phyloP scores from a whole-genome alignment of 2,113 vertebrate genomes.

The Peromyscus polionotus region DNA sequence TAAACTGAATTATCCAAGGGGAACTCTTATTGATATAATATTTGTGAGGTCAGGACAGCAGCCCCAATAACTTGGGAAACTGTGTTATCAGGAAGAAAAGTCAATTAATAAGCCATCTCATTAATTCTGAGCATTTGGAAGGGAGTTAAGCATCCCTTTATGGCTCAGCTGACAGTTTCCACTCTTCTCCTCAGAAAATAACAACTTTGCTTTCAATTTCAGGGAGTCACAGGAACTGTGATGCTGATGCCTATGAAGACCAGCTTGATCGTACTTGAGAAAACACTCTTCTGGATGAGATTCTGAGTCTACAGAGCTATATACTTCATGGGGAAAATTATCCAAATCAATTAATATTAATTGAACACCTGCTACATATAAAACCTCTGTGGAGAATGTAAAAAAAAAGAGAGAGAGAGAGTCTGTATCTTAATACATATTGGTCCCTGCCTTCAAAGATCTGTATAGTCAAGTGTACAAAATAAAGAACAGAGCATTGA shows the following conservation, averaged over 20 bases:
- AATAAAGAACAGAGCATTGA: background rate
- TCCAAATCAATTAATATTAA: slow-evolving; percentile 9
- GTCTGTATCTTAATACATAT: background rate
- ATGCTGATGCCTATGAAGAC: background rate
- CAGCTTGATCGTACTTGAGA: background rate
- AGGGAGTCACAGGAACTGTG: background rate
- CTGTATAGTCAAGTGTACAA: background rate
- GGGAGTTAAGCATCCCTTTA: slow-evolving; percentile 1
- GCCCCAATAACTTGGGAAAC: background rate
- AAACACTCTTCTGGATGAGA: slow-evolving; percentile 18
- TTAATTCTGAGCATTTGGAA: slow-evolving; percentile 51
- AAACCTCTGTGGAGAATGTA: background rate
- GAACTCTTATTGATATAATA: background rate
- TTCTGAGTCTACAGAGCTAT: background rate
- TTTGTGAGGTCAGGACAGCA: background rate
- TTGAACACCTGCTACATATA: background rate
- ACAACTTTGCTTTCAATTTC: slow-evolving; percentile 40
- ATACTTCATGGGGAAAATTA: background rate
- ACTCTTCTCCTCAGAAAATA: background rate
- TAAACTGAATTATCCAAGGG: slow-evolving; percentile 3
- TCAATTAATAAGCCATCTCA: slow-evolving; percentile 14
- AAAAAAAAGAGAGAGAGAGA: background rate
- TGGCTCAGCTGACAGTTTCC: slow-evolving; percentile 15
- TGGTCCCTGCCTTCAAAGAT: background rate
- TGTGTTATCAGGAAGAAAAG: slow-evolving; percentile 25